Evolutionary conservation across 2,113 vertebrate species (phyloP).

Genomic region (Rhabdornis inornatus): DNA sequence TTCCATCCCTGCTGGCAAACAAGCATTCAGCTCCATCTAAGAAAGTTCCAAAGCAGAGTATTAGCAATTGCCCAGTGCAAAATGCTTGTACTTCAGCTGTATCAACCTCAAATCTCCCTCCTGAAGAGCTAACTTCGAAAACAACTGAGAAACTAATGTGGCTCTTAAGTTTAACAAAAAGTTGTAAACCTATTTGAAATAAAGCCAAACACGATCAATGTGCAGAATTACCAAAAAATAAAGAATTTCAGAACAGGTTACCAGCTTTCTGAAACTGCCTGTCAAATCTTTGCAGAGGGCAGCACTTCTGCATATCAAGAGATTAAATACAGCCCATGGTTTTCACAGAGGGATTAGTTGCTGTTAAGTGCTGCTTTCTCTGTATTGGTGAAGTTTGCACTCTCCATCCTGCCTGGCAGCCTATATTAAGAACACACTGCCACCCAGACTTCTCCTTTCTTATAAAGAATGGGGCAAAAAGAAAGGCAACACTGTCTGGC

Average conservation of each 20-base stretch:
- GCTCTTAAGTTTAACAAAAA: background rate
- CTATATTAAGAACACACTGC: slow-evolving; percentile 16
- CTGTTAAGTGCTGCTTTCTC: background rate
- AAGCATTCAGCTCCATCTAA: background rate
- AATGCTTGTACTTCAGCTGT: background rate
- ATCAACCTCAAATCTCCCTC: background rate
- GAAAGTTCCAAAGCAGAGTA: background rate
- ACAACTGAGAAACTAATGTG: background rate
- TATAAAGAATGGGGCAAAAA: background rate
- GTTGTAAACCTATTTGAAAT: background rate
- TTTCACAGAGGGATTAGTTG: background rate
- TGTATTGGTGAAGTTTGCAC: background rate
- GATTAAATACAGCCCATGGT: background rate
- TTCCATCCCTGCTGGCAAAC: background rate
- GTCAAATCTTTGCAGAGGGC: background rate
- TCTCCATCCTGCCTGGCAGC: background rate
- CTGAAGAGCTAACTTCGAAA: background rate
- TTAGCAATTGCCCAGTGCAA: background rate
- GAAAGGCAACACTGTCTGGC: background rate
- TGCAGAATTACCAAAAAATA: background rate
- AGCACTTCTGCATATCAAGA: background rate
- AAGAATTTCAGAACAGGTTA: background rate
- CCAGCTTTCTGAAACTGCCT: background rate
- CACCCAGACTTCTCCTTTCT: slow-evolving; percentile 39
- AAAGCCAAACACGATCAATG: background rate